Evolutionary conservation across 2,888 invertebrate species (phyloP).

Genomic region (Drosophila melanosoma): DNA sequence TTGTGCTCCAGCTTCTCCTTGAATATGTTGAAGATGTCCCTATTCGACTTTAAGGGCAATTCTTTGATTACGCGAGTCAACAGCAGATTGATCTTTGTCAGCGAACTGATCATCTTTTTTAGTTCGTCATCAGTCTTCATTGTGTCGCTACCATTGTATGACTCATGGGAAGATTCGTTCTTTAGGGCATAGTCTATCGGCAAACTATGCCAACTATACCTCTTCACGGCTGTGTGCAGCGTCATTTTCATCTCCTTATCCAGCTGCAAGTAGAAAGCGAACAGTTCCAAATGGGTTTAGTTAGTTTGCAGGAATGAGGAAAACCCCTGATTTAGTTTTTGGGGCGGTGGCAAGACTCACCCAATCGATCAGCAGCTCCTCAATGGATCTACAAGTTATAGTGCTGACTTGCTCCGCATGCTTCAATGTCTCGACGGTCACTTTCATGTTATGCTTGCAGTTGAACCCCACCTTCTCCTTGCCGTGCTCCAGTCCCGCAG

Average conservation of each 20-base stretch:
- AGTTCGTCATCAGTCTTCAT: conserved; percentile 17
- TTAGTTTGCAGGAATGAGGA: not conserved
- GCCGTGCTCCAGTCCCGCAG: conserved; percentile 39
- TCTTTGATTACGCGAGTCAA: not conserved
- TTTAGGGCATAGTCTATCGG: conserved; percentile 34
- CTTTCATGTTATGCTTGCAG: not conserved
- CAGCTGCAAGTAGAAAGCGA: not conserved
- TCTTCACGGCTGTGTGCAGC: not conserved
- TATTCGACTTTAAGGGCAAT: not conserved
- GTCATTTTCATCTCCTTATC: not conserved
- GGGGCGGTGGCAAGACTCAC: not conserved
- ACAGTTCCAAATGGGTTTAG: not conserved
- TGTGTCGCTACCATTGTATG: not conserved
- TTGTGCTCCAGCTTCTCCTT: conserved; percentile 21
- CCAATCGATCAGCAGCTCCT: not conserved
- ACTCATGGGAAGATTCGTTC: not conserved
- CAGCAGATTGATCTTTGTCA: conserved; percentile 43
- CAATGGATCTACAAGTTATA: not conserved
- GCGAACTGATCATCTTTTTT: conserved; percentile 50
- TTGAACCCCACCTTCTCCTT: not conserved
- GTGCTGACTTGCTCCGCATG: not conserved
- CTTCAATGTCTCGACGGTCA: not conserved
- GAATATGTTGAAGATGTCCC: conserved; percentile 10
- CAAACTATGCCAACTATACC: not conserved
- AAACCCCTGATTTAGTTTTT: not conserved